Evolutionary conservation across 2,888 invertebrate genomes (phyloP).

Genomic region (Microchrysa polita): DNA sequence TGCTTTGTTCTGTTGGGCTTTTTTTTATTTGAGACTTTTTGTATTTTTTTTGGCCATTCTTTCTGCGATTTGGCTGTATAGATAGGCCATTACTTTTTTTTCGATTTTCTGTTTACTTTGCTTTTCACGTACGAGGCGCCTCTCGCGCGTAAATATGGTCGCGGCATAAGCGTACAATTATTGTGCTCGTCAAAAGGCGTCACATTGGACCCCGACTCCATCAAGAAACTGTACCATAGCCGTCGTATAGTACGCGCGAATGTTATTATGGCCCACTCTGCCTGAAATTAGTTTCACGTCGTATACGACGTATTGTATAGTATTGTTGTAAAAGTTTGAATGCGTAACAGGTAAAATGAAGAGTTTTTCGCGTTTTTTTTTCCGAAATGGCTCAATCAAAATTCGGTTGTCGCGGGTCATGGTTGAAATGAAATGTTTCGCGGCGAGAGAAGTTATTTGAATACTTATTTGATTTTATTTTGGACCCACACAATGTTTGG

Average conservation of each 20-base stretch:
- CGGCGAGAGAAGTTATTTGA: constrained; percentile 15
- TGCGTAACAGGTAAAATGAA: constrained; percentile 40
- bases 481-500: no score
- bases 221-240: constrained; percentile 7
- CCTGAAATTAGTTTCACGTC: neutral
- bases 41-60: neutral
- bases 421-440: neutral
- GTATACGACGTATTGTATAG: no score
- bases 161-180: no score
- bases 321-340: constrained; percentile 21
- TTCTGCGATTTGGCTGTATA: neutral
- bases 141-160: constrained; percentile 8
- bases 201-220: neutral
- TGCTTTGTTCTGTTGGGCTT: constrained; percentile 6
- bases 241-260: neutral
- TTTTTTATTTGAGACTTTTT: constrained; percentile 12
- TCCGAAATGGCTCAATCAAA: constrained; percentile 18
- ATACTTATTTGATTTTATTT: constrained; percentile 21
- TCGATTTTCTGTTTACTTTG: constrained; percentile 24
- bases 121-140: constrained; percentile 27
- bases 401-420: constrained; percentile 30
- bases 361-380: no score
- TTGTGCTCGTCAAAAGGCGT: neutral
- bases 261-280: constrained; percentile 37
- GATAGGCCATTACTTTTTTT: neutral